These are phyloP conservation scores for Bombylius major DNA, from an alignment of 2,888 invertebrate species.

Conservation along the genomic window DNA sequence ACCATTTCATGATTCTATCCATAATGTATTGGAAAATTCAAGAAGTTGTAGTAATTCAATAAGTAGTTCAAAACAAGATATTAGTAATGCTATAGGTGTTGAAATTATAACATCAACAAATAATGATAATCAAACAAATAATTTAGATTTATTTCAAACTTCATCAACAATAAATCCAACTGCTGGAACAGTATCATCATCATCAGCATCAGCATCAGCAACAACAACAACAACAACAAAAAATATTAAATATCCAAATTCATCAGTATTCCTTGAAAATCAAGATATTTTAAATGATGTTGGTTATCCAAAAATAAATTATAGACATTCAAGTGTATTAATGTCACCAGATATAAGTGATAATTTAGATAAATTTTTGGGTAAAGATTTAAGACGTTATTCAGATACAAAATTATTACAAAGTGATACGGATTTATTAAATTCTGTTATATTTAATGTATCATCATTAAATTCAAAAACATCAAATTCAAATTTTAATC, in stretches of 20 bases:
- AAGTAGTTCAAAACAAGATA: constrained; percentile 32
- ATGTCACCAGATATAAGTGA: constrained; percentile 22
- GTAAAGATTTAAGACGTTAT: constrained; percentile 32
- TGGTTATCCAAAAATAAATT: constrained; percentile 31
- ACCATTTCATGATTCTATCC: constrained; percentile 36
- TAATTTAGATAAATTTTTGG: constrained; percentile 25
- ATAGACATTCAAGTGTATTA: constrained; percentile 31
- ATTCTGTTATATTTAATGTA: constrained; percentile 20
- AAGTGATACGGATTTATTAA: constrained; percentile 21
- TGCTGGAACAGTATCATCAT: constrained; percentile 13
- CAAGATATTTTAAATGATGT: constrained; percentile 36
- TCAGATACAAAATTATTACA: constrained; percentile 35
- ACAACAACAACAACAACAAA: constrained; percentile 11
- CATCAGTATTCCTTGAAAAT: constrained; percentile 37
- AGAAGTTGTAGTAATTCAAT: constrained; percentile 32
- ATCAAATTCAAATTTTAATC: not conserved
- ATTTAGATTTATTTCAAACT: constrained; percentile 12
- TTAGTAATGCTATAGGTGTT: constrained; percentile 23
- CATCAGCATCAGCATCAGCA: constrained; percentile 11
- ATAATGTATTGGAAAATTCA: constrained; percentile 35
- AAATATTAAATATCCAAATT: constrained; percentile 32
- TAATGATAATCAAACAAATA: constrained; percentile 7
- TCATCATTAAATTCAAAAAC: not conserved
- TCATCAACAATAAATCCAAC: not conserved
- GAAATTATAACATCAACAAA: constrained; percentile 16